These are phyloP conservation scores for Conger conger DNA, from an alignment of 2,113 vertebrate species.

Conservation along the genomic window DNA sequence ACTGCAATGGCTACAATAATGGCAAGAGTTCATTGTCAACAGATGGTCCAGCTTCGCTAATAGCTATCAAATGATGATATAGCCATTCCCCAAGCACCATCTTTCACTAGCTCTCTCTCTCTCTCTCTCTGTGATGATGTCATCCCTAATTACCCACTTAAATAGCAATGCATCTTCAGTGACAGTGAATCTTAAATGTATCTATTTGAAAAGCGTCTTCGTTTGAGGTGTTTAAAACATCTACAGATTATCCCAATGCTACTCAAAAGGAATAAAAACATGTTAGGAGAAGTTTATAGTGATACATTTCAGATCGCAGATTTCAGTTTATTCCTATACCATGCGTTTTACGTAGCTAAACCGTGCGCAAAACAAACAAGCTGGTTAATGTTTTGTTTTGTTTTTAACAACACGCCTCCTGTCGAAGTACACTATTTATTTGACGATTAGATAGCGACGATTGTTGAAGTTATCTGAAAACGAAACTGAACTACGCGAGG, in stretches of 20 bases:
- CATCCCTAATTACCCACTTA: not conserved
- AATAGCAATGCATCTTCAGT: slow-evolving; percentile 20
- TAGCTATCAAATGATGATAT: slow-evolving; percentile 55
- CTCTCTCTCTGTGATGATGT: slow-evolving; percentile 31
- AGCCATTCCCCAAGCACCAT: slow-evolving; percentile 36
- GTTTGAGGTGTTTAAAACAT: too few relatives aligned
- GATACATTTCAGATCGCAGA: not conserved
- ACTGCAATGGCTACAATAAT: slow-evolving; percentile 35
- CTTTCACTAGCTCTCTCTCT: slow-evolving; percentile 45
- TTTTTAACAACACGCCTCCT: not conserved
- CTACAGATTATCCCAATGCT: not conserved
- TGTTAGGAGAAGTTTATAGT: not conserved
- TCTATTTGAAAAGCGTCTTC: not conserved
- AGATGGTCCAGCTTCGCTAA: slow-evolving; percentile 42
- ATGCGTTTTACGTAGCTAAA: not conserved
- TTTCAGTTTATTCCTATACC: not conserved
- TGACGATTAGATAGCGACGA: slow-evolving; percentile 6
- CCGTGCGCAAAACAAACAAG: not conserved
- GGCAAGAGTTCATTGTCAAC: slow-evolving; percentile 41
- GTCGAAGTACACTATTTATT: not conserved
- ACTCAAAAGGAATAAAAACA: not conserved
- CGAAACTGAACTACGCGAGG: slow-evolving; percentile 53
- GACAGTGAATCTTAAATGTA: not conserved
- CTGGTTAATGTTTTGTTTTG: not conserved
- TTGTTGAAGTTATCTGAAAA: slow-evolving; percentile 66